These are phyloP conservation scores for Crotalus helleri DNA, from an alignment of 2,113 vertebrate genomes.

Conservation along the genomic window DNA sequence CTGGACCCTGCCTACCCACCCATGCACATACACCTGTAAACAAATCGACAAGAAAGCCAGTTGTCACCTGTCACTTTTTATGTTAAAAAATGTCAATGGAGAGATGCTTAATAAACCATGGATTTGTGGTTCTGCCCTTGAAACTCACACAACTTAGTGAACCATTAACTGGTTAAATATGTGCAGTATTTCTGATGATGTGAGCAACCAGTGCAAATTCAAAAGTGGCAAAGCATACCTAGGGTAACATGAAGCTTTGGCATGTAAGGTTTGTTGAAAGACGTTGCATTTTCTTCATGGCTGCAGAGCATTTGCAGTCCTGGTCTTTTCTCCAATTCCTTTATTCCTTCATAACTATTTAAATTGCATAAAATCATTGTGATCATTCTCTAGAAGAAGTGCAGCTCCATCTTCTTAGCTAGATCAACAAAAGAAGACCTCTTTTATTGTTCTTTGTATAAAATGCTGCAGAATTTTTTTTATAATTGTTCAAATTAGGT, in stretches of 20 bases:
- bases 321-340: no score
- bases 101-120: not conserved
- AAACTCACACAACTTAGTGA: not conserved
- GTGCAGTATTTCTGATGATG: not conserved
- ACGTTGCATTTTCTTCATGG: not conserved
- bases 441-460: not conserved
- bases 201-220: not conserved
- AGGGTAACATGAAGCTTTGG: fast-evolving
- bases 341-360: not conserved
- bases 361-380: not conserved
- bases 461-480: not conserved
- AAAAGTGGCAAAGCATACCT: not conserved
- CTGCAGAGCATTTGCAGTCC: fast-evolving
- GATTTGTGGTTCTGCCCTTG: not conserved
- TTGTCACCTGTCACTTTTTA: constrained; percentile 38
- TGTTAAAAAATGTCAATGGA: constrained; percentile 8
- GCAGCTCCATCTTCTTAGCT: not conserved
- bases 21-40: constrained; percentile 32
- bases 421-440: not conserved
- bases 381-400: not conserved
- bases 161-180: constrained; percentile 19
- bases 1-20: constrained; percentile 6
- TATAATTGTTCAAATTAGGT: not conserved
- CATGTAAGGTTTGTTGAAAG: fast-evolving
- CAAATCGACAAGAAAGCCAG: constrained; percentile 23